Conservation (phyloP, 2,888 invertebrate genomes). For the Cryptus armator region DNA sequence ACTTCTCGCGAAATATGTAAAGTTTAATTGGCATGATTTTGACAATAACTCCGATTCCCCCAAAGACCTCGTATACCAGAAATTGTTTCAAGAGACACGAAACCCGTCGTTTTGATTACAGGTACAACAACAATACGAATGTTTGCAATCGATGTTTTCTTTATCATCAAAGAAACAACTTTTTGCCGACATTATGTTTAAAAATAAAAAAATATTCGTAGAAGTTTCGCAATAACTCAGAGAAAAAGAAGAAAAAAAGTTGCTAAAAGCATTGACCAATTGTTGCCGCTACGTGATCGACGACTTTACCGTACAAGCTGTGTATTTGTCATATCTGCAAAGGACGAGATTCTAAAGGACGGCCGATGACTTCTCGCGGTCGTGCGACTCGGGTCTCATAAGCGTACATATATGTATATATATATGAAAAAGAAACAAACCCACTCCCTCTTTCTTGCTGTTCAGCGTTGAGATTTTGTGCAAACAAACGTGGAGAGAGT, state of each 20-base stretch:
- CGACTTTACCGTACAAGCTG: neutral
- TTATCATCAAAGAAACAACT: neutral
- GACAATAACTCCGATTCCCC: neutral
- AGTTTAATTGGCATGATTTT: slow-evolving; percentile 14
- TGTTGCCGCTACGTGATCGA: slow-evolving; percentile 18
- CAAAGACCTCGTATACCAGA: neutral
- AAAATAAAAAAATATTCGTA: no score
- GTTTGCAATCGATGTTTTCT: neutral
- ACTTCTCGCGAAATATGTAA: neutral
- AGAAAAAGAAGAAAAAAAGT: neutral
- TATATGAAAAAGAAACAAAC: slow-evolving; percentile 23
- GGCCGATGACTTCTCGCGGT: slow-evolving; percentile 78
- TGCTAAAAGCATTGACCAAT: slow-evolving; percentile 40
- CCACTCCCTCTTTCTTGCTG: slow-evolving; percentile 28
- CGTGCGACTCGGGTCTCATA: slow-evolving; percentile 21
- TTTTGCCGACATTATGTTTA: no score
- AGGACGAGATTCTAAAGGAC: slow-evolving; percentile 74
- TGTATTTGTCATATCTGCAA: slow-evolving; percentile 15
- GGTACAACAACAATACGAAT: neutral
- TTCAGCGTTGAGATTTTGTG: slow-evolving; percentile 80
- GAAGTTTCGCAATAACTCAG: no score
- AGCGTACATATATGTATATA: slow-evolving; percentile 23
- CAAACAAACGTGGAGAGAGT: slow-evolving; percentile 75
- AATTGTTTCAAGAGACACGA: neutral
- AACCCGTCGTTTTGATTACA: neutral